Conservation (phyloP, 2,888 invertebrate genomes). For the Plagodis dolabraria region DNA sequence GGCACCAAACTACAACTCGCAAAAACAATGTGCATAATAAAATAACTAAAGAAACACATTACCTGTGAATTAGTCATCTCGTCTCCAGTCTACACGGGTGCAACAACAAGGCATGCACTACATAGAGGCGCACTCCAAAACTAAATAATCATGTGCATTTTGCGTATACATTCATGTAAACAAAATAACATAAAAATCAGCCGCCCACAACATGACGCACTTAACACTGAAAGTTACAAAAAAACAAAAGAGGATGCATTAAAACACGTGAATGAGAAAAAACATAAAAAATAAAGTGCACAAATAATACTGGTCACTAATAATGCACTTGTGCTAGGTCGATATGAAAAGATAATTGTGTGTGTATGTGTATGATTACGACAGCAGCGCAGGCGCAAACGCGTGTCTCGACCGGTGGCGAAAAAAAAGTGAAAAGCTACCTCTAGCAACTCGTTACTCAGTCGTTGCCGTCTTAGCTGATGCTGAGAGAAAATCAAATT, state of each 20-base stretch:
- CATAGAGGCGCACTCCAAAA: conserved; percentile 73
- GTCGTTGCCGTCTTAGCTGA: conserved; percentile 56
- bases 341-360: conserved; percentile 57
- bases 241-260: conserved; percentile 72
- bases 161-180: conserved; percentile 71
- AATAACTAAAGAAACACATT: conserved; percentile 60
- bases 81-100: conserved; percentile 70
- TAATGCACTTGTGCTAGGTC: conserved; percentile 46
- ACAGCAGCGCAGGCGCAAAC: conserved; percentile 54
- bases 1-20: conserved; percentile 36
- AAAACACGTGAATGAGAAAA: conserved; percentile 49
- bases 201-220: conserved; percentile 78
- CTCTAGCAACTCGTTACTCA: conserved; percentile 43
- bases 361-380: conserved; percentile 56
- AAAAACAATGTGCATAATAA: conserved; percentile 59
- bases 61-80: conserved; percentile 87
- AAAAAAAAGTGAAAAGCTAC: conserved; percentile 82
- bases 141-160: conserved; percentile 77
- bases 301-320: conserved; percentile 47
- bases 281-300: conserved; percentile 50
- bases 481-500: conserved; percentile 73
- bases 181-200: conserved; percentile 72
- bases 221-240: conserved; percentile 79
- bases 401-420: conserved; percentile 69
- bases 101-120: conserved; percentile 80